Evolutionary conservation across 2,888 invertebrate species (phyloP), one percentile per base, ranked within the genome.

Genomic region (Pardosa pseudoannulata): DNA sequence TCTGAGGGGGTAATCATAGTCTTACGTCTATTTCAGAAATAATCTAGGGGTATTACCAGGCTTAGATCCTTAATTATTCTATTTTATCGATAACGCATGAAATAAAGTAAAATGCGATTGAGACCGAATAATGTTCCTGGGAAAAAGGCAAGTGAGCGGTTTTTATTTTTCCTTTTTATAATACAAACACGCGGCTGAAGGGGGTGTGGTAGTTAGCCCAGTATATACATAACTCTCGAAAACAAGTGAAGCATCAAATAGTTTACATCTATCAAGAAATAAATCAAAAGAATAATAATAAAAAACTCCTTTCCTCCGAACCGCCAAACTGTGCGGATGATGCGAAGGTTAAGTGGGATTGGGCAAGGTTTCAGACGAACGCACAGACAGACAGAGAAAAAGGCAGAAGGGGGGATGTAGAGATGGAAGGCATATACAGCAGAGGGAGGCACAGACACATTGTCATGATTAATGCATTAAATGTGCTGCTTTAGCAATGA

Each of bases 381-480:
- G 41, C 23, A 56, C 56, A 29, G 36, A 76, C 64, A 46, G 68
- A 64, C 73, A 67, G 80, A 72, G 73, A 80, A 73, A 80, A 68
- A 68, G 41, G 50, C 46, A 31, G 67, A 67, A 56, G 74, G 31
- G 64, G 68, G 68, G 79, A 78, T 56, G 62, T 29, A n/a, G 62
- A 62, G 68, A 64, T 71, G 39, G 82, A 39, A 31, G 62, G 79
- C 19, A 78, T 68, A 68, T 78, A 68, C 67, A 46, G 36, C 36
- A 62, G 81, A 75, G 81, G 81, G 81, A 82, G 81, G 76, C 76
- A 27, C 74, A 76, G 76, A 81, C 81, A 72, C 82, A 76, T 83
- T 76, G 82, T 83, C 82, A 72, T 83, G 82, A 83, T 83, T 83
- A 83, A 83, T 83, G 82, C 76, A 76, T 71, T 82, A 75, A 82